Percentiles rank a stretch among this genome's conserved stretches.
These are phyloP conservation scores for Steinernema khuongi DNA, from an alignment of 1,140 invertebrate genomes.

Conservation along the genomic window DNA sequence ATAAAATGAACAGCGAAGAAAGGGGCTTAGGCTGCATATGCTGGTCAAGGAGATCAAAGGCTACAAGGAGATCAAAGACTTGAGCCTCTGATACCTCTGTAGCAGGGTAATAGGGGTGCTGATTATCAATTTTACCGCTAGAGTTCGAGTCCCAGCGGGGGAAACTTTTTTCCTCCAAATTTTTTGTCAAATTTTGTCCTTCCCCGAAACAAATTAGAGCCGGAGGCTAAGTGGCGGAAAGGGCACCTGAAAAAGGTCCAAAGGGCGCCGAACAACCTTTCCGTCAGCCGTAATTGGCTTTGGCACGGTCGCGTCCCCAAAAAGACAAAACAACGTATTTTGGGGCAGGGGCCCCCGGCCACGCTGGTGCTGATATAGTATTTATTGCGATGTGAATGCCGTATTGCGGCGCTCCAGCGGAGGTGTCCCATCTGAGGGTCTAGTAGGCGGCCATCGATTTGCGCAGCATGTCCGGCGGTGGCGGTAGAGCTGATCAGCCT, in stretches of 20 bases:
- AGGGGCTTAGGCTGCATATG: background rate
- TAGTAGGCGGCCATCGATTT: slow-evolving; percentile 20
- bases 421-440: background rate
- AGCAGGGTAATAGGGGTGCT: background rate
- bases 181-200: too few relatives aligned
- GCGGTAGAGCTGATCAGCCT: slow-evolving; percentile 5
- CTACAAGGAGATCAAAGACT: background rate
- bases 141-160: too few relatives aligned
- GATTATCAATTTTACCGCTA: background rate
- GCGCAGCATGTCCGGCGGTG: background rate
- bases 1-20: too few relatives aligned
- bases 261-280: background rate
- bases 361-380: background rate
- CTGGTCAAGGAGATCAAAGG: background rate
- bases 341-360: background rate
- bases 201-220: too few relatives aligned
- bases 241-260: background rate
- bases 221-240: too few relatives aligned
- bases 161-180: too few relatives aligned
- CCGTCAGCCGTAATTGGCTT: background rate
- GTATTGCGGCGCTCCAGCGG: background rate
- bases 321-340: slow-evolving; percentile 15
- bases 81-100: background rate
- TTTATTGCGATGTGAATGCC: slow-evolving; percentile 1
- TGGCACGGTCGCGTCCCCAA: slow-evolving; percentile 1